phyloP scores from a whole-genome alignment of 2,888 invertebrate genomes.

The Sipha maydis region DNA sequence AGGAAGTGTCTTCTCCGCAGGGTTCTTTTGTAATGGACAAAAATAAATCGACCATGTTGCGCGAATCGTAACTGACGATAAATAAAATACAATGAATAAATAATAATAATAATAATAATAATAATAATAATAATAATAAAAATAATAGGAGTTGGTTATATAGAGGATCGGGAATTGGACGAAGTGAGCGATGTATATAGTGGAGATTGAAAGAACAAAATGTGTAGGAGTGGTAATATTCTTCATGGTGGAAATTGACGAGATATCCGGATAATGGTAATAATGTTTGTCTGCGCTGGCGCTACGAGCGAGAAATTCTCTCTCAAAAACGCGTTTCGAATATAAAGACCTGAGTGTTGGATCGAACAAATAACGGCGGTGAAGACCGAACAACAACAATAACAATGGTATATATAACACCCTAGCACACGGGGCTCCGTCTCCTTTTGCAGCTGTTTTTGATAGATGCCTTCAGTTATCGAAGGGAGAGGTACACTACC shows the following conservation, averaged over 20 bases:
- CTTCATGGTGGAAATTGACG: conserved; percentile 48
- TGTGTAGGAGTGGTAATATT: background rate
- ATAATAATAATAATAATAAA: conserved; percentile 18
- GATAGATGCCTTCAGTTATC: conserved; percentile 56
- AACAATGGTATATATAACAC: conserved; percentile 21
- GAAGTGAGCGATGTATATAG: background rate
- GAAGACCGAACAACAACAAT: conserved; percentile 29
- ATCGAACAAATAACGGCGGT: conserved; percentile 28
- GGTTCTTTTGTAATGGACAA: background rate
- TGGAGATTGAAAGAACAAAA: background rate
- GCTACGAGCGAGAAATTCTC: conserved; percentile 29
- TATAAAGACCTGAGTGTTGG: conserved; percentile 19
- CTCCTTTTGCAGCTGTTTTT: conserved; percentile 53
- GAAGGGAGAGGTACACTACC: background rate
- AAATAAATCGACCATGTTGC: conserved; percentile 35
- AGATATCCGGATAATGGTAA: conserved; percentile 37
- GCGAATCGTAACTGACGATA: conserved; percentile 28
- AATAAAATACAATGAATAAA: conserved; percentile 39
- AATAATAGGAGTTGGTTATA: background rate
- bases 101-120: conserved; percentile 13
- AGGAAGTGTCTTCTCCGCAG: background rate
- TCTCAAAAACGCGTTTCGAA: conserved; percentile 20
- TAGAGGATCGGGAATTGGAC: background rate
- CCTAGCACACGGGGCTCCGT: background rate
- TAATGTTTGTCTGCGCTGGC: conserved; percentile 6